These are phyloP conservation scores for Leiothrix lutea DNA, from an alignment of 2,113 vertebrate species.

Conservation along the genomic window DNA sequence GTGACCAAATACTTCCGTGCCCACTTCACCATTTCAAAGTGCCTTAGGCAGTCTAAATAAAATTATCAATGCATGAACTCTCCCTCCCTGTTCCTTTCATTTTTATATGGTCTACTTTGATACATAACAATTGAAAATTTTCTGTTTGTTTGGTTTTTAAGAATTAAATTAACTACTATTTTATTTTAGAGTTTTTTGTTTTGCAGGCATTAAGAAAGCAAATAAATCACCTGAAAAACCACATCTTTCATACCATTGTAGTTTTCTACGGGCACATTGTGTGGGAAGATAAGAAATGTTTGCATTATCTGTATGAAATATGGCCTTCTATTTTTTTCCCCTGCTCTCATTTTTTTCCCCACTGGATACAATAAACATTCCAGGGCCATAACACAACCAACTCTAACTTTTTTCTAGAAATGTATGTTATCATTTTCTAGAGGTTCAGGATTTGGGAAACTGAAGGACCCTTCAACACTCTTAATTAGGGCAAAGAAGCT, in stretches of 20 bases:
- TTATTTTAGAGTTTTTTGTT: not conserved
- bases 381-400: not conserved
- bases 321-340: not conserved
- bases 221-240: not conserved
- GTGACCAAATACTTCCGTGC: accelerated
- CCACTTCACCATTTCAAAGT: not conserved
- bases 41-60: not conserved
- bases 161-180: not conserved
- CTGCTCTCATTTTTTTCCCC: not conserved
- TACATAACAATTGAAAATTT: not conserved
- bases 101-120: not conserved
- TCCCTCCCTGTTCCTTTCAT: not conserved
- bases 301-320: not conserved
- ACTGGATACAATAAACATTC: not conserved
- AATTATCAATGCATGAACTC: not conserved
- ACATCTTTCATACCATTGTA: not conserved
- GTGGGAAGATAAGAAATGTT: not conserved
- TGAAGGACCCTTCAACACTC: not conserved
- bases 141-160: not conserved
- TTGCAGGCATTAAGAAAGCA: not conserved
- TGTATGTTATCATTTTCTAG: not conserved
- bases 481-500: not conserved
- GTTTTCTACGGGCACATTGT: accelerated
- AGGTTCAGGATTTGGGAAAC: not conserved
- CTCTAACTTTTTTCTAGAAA: not conserved